Percentiles rank a stretch among this genome's conserved stretches.
Evolutionary conservation across 2,888 invertebrate species (phyloP).

Genomic region (Eupeodes luniger): DNA sequence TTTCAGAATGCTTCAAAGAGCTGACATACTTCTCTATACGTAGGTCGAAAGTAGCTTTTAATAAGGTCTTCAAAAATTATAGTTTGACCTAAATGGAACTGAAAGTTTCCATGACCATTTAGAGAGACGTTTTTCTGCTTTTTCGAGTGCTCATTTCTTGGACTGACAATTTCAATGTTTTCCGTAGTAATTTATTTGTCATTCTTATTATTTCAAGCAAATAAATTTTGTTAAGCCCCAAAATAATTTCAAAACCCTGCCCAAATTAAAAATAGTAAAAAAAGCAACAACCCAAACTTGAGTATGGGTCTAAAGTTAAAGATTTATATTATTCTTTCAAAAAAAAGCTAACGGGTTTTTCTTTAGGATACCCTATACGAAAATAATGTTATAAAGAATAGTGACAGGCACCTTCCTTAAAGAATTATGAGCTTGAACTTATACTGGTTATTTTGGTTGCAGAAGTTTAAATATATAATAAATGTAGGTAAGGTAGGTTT

Average conservation of each 20-base stretch:
- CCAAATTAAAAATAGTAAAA: background rate
- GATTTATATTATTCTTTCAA: slow-evolving; percentile 2
- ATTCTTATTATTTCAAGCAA: background rate
- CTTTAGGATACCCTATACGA: background rate
- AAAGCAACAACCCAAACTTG: background rate
- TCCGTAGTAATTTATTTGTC: no score
- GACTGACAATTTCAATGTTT: no score
- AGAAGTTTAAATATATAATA: background rate
- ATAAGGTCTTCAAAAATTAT: no score
- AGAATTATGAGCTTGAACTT: slow-evolving; percentile 29
- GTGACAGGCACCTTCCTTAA: slow-evolving; percentile 36
- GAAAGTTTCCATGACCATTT: no score
- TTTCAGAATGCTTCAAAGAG: no score
- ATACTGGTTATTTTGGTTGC: slow-evolving; percentile 55
- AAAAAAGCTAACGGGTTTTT: slow-evolving; percentile 13
- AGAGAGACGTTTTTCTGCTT: no score
- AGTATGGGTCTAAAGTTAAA: background rate
- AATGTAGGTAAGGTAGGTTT: background rate
- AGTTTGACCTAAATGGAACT: no score
- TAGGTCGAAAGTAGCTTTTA: no score
- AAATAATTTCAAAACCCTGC: background rate
- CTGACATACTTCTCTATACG: no score
- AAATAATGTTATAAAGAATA: slow-evolving; percentile 25
- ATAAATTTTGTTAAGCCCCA: background rate
- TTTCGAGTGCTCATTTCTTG: no score